Evolutionary conservation across 2,797 vertebrate species (phyloP), one percentile per base, ranked within the genome.

Genomic region (Pangasius larnaudii): DNA sequence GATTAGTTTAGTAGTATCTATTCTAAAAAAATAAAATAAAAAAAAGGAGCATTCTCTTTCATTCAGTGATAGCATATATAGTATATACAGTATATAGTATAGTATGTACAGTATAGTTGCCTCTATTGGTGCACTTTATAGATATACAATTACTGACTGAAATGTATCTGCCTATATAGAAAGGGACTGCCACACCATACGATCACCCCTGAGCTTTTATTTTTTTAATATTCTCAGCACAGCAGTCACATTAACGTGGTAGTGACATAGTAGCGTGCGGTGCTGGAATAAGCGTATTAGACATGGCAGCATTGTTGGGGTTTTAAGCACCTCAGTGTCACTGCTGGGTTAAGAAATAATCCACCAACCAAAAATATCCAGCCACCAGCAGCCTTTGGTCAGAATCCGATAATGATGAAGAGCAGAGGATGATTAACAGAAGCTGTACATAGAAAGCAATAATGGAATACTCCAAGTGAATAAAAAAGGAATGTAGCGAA

Each of bases 401-500:
- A 36, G 82, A 53, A 71, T 56, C 30, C 3, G 82, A 53, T 49
- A 53, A 30, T 84, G 82, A 71, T 16, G 49, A 53, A 69, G 30
- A 49, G 22, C 49, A 53, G 30, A 53, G 65, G 19, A 84, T 51
- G n/a, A 84, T 84, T 69, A 69, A 84, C 65, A 36, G 82, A 53
- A 71, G 46, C 65, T 84, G 65, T 36, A 56, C 82, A 71, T 71
- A 33, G 24, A 65, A 42, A 69, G 61, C 56, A 69, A 56, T 71
- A 84, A 84, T 71, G 42, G 46, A 84, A 63, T 77, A 72, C 81
- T 84, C 58, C 24, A 33, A 46, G 36, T 42, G 59, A 88, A 84
- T 77, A 77, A 69, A 27, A 69, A 49, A 79, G 30, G 69, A 69
- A 82, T 75, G 84, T 65, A 58, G 84, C 58, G 84, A 46, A 77